A percentile compares a stretch with the other conserved stretches of the same genome.
phyloP scores from a whole-genome alignment of 2,797 vertebrate species.

The Lycodopsis pacificus region DNA sequence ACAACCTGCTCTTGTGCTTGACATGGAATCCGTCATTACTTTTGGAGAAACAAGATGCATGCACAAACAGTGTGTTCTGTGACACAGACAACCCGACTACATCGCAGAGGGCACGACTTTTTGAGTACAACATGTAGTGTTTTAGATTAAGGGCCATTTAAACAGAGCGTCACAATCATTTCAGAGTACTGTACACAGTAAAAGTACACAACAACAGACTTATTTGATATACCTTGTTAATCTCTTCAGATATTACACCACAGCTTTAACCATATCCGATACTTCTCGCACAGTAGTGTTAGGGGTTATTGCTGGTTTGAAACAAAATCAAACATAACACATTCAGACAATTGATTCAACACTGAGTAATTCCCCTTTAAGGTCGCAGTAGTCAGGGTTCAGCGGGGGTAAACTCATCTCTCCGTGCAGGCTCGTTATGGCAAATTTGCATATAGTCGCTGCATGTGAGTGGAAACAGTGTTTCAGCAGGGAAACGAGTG shows the following conservation, averaged over 20 bases:
- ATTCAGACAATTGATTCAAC: constrained; percentile 70
- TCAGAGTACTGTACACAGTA: constrained; percentile 76
- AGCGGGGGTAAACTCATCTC: constrained; percentile 58
- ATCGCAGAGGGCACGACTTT: constrained; percentile 63
- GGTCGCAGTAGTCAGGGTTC: constrained; percentile 57
- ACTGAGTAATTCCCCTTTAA: constrained; percentile 51
- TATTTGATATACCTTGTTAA: constrained; percentile 75
- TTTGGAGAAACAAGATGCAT: constrained; percentile 67
- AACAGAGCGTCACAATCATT: constrained; percentile 80
- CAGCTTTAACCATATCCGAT: constrained; percentile 72
- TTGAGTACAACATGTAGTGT: constrained; percentile 70
- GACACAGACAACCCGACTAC: constrained; percentile 61
- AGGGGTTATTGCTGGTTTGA: constrained; percentile 86
- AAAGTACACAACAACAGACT: constrained; percentile 75
- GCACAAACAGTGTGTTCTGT: constrained; percentile 66
- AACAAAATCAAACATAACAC: constrained; percentile 73
- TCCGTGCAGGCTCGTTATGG: constrained; percentile 63
- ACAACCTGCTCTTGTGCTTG: constrained; percentile 82
- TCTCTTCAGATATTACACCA: constrained; percentile 70
- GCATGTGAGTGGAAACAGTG: constrained; percentile 60
- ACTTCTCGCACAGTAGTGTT: constrained; percentile 74
- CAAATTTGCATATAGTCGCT: constrained; percentile 79
- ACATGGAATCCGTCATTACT: constrained; percentile 66
- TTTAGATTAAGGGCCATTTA: constrained; percentile 70
- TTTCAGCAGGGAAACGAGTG: constrained; percentile 55